These are phyloP conservation scores for Labia minor DNA, from an alignment of 2,888 invertebrate species.

Conservation along the genomic window DNA sequence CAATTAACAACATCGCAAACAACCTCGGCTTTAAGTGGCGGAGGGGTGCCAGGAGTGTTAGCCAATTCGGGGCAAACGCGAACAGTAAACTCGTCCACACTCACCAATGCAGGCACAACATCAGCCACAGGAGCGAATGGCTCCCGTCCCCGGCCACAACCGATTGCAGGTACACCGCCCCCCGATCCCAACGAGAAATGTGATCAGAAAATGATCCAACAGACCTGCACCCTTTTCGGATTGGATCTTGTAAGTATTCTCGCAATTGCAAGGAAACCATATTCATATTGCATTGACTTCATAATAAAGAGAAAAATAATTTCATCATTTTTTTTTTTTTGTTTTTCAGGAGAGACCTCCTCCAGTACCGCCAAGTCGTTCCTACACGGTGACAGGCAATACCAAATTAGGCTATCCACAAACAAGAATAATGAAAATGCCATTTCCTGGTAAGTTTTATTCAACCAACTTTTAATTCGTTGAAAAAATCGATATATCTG, in stretches of 20 bases:
- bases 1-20: conserved; percentile 15
- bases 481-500: not conserved
- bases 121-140: conserved; percentile 25
- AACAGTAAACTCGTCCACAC: too few species aligned
- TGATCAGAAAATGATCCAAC: conserved; percentile 78
- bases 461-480: conserved; percentile 13
- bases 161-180: conserved; percentile 78
- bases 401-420: conserved; percentile 88
- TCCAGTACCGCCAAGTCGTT: conserved; percentile 79
- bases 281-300: not conserved
- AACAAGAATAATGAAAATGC: conserved; percentile 80
- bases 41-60: not conserved
- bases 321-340: conserved; percentile 18
- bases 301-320: too few species aligned
- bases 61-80: not conserved
- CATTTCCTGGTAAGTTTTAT: conserved; percentile 55
- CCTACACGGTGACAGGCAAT: conserved; percentile 82
- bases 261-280: too few species aligned
- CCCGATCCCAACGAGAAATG: conserved; percentile 75
- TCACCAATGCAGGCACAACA: conserved; percentile 25
- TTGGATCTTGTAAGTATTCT: conserved; percentile 71
- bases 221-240: conserved; percentile 81
- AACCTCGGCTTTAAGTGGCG: not conserved
- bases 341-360: conserved; percentile 69
- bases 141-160: conserved; percentile 69